These are phyloP conservation scores for Panthera tigris DNA, from an alignment of 2,113 vertebrate genomes.

Conservation along the genomic window DNA sequence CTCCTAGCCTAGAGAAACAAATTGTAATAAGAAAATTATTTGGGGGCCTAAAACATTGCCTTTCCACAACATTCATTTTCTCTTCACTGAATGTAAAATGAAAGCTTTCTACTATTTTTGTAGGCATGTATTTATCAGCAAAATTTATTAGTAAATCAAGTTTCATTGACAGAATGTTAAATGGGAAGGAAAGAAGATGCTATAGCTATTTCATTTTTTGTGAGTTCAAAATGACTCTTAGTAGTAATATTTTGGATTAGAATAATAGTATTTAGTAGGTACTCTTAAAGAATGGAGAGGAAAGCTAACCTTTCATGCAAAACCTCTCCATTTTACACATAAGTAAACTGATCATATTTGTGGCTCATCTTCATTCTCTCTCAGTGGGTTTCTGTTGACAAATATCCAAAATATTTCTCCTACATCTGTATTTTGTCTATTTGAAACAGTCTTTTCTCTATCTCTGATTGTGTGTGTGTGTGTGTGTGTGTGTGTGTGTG, in stretches of 20 bases:
- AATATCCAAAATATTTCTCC: neutral
- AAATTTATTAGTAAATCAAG: constrained; percentile 4
- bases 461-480: neutral
- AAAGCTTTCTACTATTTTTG: neutral
- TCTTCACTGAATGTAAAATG: neutral
- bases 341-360: neutral
- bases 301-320: neutral
- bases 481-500: too few relatives aligned
- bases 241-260: neutral
- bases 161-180: neutral
- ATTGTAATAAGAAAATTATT: neutral
- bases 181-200: neutral
- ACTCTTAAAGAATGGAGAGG: neutral
- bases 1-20: constrained; percentile 10
- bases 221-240: neutral
- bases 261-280: neutral
- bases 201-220: neutral
- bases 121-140: neutral
- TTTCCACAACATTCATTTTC: constrained; percentile 26
- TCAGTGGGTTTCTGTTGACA: neutral
- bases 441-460: neutral
- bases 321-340: neutral
- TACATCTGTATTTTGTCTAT: neutral
- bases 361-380: neutral
- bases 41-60: neutral